Evolutionary conservation across 2,888 invertebrate genomes (phyloP), one percentile per base, ranked within the genome.

Genomic region (Hemithea aestivaria): DNA sequence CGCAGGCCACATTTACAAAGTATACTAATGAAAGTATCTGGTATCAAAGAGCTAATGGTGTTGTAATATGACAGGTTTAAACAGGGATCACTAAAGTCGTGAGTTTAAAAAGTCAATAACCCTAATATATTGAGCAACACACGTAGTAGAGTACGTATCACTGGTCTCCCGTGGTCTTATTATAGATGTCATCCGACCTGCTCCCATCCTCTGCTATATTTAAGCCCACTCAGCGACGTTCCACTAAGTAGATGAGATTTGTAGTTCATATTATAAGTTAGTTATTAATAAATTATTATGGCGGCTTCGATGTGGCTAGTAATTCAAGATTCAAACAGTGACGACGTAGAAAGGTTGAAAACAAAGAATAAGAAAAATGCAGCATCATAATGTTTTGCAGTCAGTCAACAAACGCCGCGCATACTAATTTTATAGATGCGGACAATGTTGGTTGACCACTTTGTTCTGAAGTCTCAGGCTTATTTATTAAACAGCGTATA

Each of bases 121-220:
- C 83, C 72, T 73, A 65, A 70, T 70, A 73, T 72, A 75, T 81
- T 80, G 77, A 73, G 82, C 76, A 80, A 79, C 76, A 42, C 39
- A 41, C 35, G 30, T 69, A 70, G 66, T 63, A 62, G 65, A 66
- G 71, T 73, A 65, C 71, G 76, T 74, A 76, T 79, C 71, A 75
- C 68, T 72, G 74, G 78, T 81, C 79, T 80, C 80, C 63, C 78
- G 81, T 76, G 78, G 64, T 79, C 85, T 87, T 85, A 85, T 83
- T 84, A 81, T 87, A 87, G 87, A 81, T 82, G 87, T 83, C 85
- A 85, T 71, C 76, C 80, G 83, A 83, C 81, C 85, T 79, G 81
- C 81, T 76, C 73, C 75, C 77, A 83, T 85, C 81, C 78, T 76
- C 75, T 73, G 82, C 82, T 87, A 84, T 78, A 85, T 85, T 77